These are phyloP conservation scores for Bombus waltoni DNA, from an alignment of 1,140 invertebrate genomes.

Conservation along the genomic window DNA sequence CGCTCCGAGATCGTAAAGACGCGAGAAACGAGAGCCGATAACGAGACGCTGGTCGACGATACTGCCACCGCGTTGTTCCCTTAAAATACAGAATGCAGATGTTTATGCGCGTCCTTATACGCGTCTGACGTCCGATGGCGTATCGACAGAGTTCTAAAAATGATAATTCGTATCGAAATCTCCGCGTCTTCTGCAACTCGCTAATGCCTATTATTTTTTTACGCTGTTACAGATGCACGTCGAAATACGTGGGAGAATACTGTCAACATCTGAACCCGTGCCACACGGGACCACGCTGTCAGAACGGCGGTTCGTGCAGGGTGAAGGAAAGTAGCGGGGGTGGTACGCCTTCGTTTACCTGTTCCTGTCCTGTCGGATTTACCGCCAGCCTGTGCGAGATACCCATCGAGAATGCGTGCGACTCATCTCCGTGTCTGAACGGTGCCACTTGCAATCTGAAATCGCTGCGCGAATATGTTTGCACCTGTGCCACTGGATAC, in stretches of 20 bases:
- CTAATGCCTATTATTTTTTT: neutral
- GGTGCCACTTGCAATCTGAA: conserved; percentile 92
- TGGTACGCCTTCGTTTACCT: conserved; percentile 90
- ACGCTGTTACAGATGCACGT: conserved; percentile 92
- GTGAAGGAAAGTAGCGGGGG: conserved; percentile 87
- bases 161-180: neutral
- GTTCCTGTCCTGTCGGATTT: conserved; percentile 94
- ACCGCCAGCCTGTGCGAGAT: conserved; percentile 97
- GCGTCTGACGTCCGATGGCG: too few relatives aligned
- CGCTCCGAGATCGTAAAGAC: too few relatives aligned
- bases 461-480: conserved; percentile 90
- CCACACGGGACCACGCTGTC: conserved; percentile 91
- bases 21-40: too few relatives aligned
- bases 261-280: conserved; percentile 97
- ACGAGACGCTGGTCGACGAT: too few relatives aligned
- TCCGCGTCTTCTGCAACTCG: rapidly evolving
- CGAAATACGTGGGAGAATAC: conserved; percentile 95
- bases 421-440: conserved; percentile 92
- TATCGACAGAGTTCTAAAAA: too few relatives aligned
- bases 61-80: too few relatives aligned
- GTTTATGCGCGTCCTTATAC: too few relatives aligned
- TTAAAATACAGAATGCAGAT: too few relatives aligned
- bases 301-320: conserved; percentile 96
- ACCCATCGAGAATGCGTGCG: conserved; percentile 93
- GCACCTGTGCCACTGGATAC: conserved; percentile 92